Conservation (phyloP, 2,888 invertebrate genomes). For the Watsonalla binaria region DNA sequence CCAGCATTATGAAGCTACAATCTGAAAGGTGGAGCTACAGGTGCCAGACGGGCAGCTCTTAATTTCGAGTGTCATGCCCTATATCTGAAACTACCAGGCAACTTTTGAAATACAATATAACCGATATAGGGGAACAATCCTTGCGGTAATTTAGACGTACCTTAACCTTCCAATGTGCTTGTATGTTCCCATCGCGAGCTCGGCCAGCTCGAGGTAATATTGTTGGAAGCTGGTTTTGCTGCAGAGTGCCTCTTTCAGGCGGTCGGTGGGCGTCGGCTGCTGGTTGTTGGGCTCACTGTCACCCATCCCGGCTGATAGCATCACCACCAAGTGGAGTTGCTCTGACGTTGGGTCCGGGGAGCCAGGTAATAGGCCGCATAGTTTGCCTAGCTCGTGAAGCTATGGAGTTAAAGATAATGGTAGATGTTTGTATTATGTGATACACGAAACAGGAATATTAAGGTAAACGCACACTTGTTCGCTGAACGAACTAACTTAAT, state of each 20-base stretch:
- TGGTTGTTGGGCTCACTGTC: constrained; percentile 79
- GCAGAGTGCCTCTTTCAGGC: constrained; percentile 93
- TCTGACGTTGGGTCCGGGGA: constrained; percentile 87
- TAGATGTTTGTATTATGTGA: not conserved
- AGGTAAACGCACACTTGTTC: no score
- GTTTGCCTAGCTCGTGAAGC: constrained; percentile 90
- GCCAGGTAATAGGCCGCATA: constrained; percentile 94
- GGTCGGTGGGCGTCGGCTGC: constrained; percentile 84
- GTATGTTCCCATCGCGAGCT: constrained; percentile 96
- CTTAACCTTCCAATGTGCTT: constrained; percentile 92
- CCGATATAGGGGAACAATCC: no score
- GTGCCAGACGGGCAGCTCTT: no score
- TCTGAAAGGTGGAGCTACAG: no score
- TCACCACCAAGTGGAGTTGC: constrained; percentile 93
- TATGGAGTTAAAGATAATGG: constrained; percentile 37
- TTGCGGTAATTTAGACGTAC: constrained; percentile 17
- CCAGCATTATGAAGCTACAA: no score
- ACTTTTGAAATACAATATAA: no score
- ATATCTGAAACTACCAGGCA: no score
- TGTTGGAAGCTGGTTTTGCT: constrained; percentile 93
- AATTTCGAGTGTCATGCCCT: no score
- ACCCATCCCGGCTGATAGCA: constrained; percentile 94
- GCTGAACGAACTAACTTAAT: no score
- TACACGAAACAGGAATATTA: no score
- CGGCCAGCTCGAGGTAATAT: constrained; percentile 94